Evolutionary conservation across 2,797 vertebrate genomes (phyloP).

Genomic region (Alca torda): DNA sequence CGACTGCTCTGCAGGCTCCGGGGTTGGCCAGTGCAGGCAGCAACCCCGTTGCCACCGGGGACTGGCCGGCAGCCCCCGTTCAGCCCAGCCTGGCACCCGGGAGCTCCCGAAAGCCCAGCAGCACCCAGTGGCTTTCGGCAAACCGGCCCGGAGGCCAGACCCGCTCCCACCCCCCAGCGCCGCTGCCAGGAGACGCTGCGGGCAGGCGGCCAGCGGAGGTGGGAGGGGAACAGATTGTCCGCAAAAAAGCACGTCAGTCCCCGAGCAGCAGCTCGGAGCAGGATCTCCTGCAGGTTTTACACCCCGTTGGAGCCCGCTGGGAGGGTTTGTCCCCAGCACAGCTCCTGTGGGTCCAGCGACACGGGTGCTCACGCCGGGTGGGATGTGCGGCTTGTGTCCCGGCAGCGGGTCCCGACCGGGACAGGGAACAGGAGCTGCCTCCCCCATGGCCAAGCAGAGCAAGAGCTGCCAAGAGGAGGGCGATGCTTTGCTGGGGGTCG

Average conservation of each 20-base stretch:
- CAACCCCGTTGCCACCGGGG: not conserved
- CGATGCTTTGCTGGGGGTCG: not conserved
- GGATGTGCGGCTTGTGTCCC: fast-evolving
- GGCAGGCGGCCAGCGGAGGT: not conserved
- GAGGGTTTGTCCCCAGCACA: not conserved
- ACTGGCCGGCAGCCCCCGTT: not conserved
- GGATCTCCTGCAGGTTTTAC: not conserved
- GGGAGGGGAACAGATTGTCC: constrained; percentile 35
- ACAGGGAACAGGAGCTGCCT: not conserved
- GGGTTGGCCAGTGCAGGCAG: not conserved
- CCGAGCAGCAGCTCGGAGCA: not conserved
- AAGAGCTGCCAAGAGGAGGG: not conserved
- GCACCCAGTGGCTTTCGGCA: fast-evolving
- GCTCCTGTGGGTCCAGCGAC: not conserved
- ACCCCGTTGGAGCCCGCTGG: not conserved
- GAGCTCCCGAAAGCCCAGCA: too few relatives aligned
- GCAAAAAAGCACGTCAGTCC: not conserved
- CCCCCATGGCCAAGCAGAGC: fast-evolving
- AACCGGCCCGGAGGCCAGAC: not conserved
- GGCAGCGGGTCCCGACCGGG: fast-evolving
- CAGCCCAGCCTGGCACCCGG: not conserved
- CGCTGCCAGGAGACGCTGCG: not conserved
- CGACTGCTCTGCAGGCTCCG: fast-evolving
- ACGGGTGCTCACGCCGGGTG: fast-evolving
- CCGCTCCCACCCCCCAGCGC: fast-evolving